Evolutionary conservation across 2,113 vertebrate genomes (phyloP), one percentile per base, ranked within the genome.

Genomic region (Felis chaus): DNA sequence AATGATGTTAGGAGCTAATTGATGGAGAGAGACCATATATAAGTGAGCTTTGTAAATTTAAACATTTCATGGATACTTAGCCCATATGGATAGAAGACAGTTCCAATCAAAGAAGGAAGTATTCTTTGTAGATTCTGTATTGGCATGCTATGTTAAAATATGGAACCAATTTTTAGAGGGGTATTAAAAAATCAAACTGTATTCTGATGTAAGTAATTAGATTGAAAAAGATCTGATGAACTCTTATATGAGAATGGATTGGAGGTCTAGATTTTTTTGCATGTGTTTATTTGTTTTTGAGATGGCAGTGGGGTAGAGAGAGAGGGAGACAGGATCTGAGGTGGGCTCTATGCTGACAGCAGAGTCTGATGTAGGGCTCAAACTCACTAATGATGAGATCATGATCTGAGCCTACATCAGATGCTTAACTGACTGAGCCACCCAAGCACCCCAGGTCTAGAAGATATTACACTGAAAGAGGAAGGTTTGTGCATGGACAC

Each of bases 101-200:
- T 84, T 93, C 36, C 33, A 68, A 33, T 96, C 36, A 94, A 83
- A 79, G 12, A 19, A 57, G 23, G 66, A 63, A 12, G 1, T 69
- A 45, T 93, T 88, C 31, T 18, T 82, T 94, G 31, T 61, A 33
- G 33, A 90, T 91, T 82, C 36, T 29, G 3, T 14, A 27, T 61
- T 76, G 78, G 3, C 63, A n/a, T 91, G 11, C 36, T 95, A 3
- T 94, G 8, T 79, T 74, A 95, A 98, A 94, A 61, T 76, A 55
- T 36, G 41, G 31, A 78, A 88, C 27, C 48, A 92, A 14, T 81
- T 91, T 92, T 91, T 41, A 93, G 50, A 48, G 15, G 4, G 21
- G 4, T 33, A 27, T 82, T 97, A 6, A 87, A 76, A 89, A 89
- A 76, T 93, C 68, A 97, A 84, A 93, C 13, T 48, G 8, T 39